Conservation (phyloP, 2,113 vertebrate genomes). For the Pseudonaja textilis region DNA sequence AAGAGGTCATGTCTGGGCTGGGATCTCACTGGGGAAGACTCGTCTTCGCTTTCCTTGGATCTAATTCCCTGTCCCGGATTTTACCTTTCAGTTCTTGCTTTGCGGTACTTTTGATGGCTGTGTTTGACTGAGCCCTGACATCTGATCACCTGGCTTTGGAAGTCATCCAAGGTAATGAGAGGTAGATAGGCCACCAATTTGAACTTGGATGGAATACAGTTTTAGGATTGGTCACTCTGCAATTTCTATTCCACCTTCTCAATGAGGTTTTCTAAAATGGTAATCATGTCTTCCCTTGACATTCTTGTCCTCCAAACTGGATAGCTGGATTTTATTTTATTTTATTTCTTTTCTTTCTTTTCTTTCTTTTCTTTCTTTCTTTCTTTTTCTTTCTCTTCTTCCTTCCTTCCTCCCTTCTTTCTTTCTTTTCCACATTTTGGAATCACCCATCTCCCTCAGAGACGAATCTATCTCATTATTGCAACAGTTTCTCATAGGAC, state of each 20-base stretch:
- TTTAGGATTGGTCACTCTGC: background rate
- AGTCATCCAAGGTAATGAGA: background rate
- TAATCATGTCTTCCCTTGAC: background rate
- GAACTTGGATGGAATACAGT: background rate
- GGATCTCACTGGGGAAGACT: background rate
- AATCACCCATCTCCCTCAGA: background rate
- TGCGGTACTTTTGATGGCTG: background rate
- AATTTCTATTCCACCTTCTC: background rate
- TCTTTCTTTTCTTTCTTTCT: too few species aligned
- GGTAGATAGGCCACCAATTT: background rate
- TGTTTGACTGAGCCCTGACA: background rate
- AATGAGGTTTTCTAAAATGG: background rate
- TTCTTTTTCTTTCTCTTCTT: too few species aligned
- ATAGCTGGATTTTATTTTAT: background rate
- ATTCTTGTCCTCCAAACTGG: background rate
- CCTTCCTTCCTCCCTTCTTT: too few species aligned
- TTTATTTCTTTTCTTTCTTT: too few species aligned
- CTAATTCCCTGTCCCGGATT: background rate
- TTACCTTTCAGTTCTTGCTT: background rate
- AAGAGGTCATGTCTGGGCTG: background rate
- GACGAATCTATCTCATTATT: background rate
- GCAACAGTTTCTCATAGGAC: background rate
- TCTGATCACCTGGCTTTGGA: background rate
- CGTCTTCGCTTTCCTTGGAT: background rate
- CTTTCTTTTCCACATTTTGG: background rate